phyloP scores from a whole-genome alignment of 2,888 invertebrate species.

The Pheosia tremula region DNA sequence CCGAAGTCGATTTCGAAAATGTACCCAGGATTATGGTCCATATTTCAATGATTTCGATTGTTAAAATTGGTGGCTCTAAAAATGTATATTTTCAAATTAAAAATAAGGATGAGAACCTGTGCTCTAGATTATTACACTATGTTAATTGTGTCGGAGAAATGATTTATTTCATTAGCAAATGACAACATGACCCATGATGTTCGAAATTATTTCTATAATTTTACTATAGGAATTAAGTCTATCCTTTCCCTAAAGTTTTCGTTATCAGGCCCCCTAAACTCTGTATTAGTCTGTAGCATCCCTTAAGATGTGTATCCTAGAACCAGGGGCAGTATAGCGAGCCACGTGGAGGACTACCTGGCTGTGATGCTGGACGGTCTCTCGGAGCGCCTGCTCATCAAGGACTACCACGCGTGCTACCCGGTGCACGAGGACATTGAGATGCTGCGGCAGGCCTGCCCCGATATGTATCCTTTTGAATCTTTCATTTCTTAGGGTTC shows the following conservation, averaged over 20 bases:
- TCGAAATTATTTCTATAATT: too few species aligned
- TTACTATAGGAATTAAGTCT: too few species aligned
- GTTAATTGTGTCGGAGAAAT: too few species aligned
- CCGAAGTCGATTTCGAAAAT: too few species aligned
- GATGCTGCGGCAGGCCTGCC: constrained; percentile 84
- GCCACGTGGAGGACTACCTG: constrained; percentile 67
- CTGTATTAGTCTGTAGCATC: background rate
- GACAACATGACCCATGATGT: too few species aligned
- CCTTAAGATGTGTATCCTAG: background rate
- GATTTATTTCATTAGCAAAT: too few species aligned
- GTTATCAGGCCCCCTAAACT: background rate
- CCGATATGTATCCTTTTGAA: constrained; percentile 88
- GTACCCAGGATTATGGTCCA: too few species aligned
- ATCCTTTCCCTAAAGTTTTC: background rate
- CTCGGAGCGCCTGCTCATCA: constrained; percentile 83
- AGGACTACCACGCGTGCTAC: constrained; percentile 88
- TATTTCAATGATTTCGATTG: too few species aligned
- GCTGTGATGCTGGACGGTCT: constrained; percentile 73
- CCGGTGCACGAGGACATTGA: constrained; percentile 89
- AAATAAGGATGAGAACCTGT: too few species aligned
- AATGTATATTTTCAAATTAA: too few species aligned
- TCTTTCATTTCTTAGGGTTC: background rate
- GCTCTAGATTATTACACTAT: too few species aligned
- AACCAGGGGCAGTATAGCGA: constrained; percentile 59
- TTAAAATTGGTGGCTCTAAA: too few species aligned